Percentiles rank a stretch among this genome's conserved stretches.
Conservation (phyloP, 1,140 invertebrate genomes). For the Drosophila malerkotliana region DNA sequence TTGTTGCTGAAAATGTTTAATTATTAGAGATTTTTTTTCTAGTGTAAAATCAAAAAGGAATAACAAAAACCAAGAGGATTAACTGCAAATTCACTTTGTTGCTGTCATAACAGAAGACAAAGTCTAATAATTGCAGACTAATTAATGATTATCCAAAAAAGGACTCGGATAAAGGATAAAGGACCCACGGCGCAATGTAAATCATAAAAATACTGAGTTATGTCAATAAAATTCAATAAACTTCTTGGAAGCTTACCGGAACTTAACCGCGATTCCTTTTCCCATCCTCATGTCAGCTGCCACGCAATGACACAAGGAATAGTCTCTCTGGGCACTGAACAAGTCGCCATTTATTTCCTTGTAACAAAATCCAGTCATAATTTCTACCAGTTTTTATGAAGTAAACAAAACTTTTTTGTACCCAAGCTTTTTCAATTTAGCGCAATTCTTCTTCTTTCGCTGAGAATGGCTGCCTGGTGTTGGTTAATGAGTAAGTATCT, state of each 20-base stretch:
- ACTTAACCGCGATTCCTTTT: conserved; percentile 86
- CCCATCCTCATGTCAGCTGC: conserved; percentile 86
- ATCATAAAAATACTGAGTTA: no score
- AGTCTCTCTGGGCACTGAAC: conserved; percentile 84
- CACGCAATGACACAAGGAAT: conserved; percentile 87
- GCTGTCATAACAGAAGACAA: no score
- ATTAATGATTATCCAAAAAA: no score
- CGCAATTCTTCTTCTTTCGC: conserved; percentile 15
- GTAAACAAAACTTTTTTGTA: background rate
- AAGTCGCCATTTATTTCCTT: conserved; percentile 85
- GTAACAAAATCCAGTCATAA: conserved; percentile 45
- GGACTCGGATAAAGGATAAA: no score
- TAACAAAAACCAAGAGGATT: no score
- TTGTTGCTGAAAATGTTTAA: conserved; percentile 42
- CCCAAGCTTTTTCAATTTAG: conserved; percentile 28
- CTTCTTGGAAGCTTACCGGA: conserved; percentile 46
- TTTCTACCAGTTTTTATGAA: background rate
- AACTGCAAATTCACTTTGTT: no score
- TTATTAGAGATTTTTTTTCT: no score
- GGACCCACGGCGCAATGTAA: no score
- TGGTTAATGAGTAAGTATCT: conserved; percentile 14
- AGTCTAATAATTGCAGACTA: no score
- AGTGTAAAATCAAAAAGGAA: no score
- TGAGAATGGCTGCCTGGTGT: conserved; percentile 21
- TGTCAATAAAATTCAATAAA: no score